Conservation (phyloP, 1,140 invertebrate genomes). For the Delia radicum region DNA sequence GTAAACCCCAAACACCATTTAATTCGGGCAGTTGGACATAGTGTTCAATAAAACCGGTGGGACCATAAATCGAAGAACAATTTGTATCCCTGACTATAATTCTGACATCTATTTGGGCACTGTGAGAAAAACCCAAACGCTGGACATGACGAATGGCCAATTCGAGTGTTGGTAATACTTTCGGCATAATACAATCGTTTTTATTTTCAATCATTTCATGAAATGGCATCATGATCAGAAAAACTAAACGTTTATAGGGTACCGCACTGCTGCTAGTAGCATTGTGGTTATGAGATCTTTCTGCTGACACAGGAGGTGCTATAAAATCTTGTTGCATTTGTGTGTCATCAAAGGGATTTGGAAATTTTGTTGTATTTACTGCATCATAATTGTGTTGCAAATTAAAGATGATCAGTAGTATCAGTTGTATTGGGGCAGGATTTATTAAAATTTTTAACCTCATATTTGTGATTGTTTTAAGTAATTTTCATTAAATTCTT, state of each 20-base stretch:
- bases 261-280: background rate
- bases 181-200: slow-evolving; percentile 60
- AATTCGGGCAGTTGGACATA: slow-evolving; percentile 57
- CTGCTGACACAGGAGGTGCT: too few relatives aligned
- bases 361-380: background rate
- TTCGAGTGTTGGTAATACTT: slow-evolving; percentile 72
- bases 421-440: background rate
- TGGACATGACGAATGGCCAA: slow-evolving; percentile 69
- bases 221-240: slow-evolving; percentile 41
- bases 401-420: background rate
- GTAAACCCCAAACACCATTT: slow-evolving; percentile 87
- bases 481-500: too few relatives aligned
- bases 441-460: background rate
- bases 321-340: background rate
- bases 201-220: slow-evolving; percentile 43
- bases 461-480: background rate
- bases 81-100: slow-evolving; percentile 72
- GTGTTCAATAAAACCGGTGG: slow-evolving; percentile 77
- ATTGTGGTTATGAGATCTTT: background rate
- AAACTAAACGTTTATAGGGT: slow-evolving; percentile 38
- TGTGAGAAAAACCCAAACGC: slow-evolving; percentile 58
- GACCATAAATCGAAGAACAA: slow-evolving; percentile 78
- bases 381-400: background rate
- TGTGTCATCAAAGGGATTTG: background rate
- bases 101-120: slow-evolving; percentile 68